Evolutionary conservation across 2,797 vertebrate species (phyloP), one percentile per base, ranked within the genome.

Genomic region (Hybognathus amarus): DNA sequence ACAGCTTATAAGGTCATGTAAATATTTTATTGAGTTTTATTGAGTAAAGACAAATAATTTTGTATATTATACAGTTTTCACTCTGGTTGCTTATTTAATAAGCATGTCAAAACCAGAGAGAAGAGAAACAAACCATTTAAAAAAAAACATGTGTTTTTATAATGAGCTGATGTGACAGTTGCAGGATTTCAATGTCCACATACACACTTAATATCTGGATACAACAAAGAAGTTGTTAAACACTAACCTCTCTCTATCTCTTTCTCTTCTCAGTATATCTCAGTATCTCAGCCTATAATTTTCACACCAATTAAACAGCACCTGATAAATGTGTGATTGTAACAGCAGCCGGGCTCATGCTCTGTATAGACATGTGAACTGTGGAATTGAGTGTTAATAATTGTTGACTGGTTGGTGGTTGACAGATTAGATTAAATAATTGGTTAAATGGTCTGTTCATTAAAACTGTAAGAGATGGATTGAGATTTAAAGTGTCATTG

Each of bases 331-430:
- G 30, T 67, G 64, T 38, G 33, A 36, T 38, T 18, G 73, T 40
- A 38, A 75, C 33, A 38, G 22, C 22, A 40, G 52, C 50, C 12
- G 2, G 30, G 71, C 33, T 75, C 22, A 17, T 24, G 36, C 67
- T 42, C 67, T 42, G 22, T 42, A 42, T 69, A 66, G 54, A 52
- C 45, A 61, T 78, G 68, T 76, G 77, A 78, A 86, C 77, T 70
- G 73, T 54, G 66, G 50, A 80, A 84, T 80, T 79, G 27, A 68
- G 22, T 52, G 77, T 80, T 85, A 80, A 84, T 76, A 76, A 80
- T 77, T 77, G 27, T 69, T 81, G 63, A 50, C 78, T 17, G 59
- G 52, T 50, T 56, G 56, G 40, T 66, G 56, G 61, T 11, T 17
- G 50, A 66, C 22, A 27, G 75, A 17, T 59, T 70, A 50, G 22